These are phyloP conservation scores for Epirrita christyi DNA, from an alignment of 2,888 invertebrate genomes.

Conservation along the genomic window DNA sequence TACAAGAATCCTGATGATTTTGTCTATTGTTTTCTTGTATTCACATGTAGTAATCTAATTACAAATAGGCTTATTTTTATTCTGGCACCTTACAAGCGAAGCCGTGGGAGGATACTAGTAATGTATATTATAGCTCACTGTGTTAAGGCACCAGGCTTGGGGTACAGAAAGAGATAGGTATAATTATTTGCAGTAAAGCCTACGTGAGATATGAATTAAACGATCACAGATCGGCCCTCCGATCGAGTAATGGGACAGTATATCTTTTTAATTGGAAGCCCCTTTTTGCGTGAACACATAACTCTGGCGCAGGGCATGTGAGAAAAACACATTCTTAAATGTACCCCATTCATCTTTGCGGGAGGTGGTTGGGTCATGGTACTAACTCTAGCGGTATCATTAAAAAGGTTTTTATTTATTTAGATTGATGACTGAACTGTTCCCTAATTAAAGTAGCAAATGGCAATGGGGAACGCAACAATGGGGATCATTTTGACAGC, in stretches of 20 bases:
- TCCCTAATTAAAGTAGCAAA: no score
- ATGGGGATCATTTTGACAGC: no score
- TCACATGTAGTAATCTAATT: no score
- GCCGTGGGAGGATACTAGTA: no score
- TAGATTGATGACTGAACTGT: no score
- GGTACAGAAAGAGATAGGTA: conserved; percentile 21
- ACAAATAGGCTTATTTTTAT: no score
- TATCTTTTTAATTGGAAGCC: conserved; percentile 77
- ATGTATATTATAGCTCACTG: no score
- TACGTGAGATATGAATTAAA: conserved; percentile 81
- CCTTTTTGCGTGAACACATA: conserved; percentile 66
- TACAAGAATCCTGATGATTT: no score
- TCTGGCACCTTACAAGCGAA: no score
- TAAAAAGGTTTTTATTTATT: neutral
- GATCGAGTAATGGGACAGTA: conserved; percentile 67
- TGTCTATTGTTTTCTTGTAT: no score
- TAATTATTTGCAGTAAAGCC: conserved; percentile 50
- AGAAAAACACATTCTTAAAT: conserved; percentile 74
- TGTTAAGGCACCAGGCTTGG: no score
- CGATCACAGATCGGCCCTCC: conserved; percentile 60
- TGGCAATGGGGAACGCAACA: no score
- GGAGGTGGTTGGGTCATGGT: conserved; percentile 3
- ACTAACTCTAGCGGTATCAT: neutral
- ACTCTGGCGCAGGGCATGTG: conserved; percentile 60
- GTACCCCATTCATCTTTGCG: conserved; percentile 69